Evolutionary conservation across 1,140 invertebrate genomes (phyloP).

Genomic region (Sipha flava): DNA sequence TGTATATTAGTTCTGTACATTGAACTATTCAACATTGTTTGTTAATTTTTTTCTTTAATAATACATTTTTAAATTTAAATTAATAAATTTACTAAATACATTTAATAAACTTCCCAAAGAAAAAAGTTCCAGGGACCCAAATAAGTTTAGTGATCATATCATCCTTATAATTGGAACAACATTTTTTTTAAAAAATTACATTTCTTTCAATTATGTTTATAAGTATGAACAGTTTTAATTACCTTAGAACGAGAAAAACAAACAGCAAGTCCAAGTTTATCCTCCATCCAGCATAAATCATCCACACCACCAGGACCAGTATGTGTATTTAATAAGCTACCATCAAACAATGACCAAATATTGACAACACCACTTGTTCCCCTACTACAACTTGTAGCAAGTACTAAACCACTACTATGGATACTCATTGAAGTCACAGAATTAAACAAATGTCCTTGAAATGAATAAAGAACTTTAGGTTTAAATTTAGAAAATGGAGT

Average conservation of each 20-base stretch:
- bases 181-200: too few relatives aligned
- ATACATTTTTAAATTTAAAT: too few relatives aligned
- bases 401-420: constrained; percentile 47
- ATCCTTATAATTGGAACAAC: too few relatives aligned
- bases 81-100: too few relatives aligned
- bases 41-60: too few relatives aligned
- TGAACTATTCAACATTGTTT: too few relatives aligned
- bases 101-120: too few relatives aligned
- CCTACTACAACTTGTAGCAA: constrained; percentile 49
- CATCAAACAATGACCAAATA: constrained; percentile 56
- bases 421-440: constrained; percentile 49
- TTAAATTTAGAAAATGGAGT: constrained; percentile 37
- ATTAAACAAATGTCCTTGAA: constrained; percentile 50
- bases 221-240: constrained; percentile 9
- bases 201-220: too few relatives aligned
- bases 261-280: constrained; percentile 45
- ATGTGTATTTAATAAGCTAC: constrained; percentile 51
- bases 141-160: too few relatives aligned
- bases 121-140: too few relatives aligned
- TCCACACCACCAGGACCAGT: constrained; percentile 50
- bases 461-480: constrained; percentile 43
- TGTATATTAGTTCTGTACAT: too few relatives aligned
- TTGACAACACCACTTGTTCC: constrained; percentile 52
- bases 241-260: constrained; percentile 51
- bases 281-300: constrained; percentile 48